Percentiles rank a stretch among this genome's conserved stretches.
Evolutionary conservation across 1,140 invertebrate genomes (phyloP).

Genomic region (Drosophila malerkotliana): DNA sequence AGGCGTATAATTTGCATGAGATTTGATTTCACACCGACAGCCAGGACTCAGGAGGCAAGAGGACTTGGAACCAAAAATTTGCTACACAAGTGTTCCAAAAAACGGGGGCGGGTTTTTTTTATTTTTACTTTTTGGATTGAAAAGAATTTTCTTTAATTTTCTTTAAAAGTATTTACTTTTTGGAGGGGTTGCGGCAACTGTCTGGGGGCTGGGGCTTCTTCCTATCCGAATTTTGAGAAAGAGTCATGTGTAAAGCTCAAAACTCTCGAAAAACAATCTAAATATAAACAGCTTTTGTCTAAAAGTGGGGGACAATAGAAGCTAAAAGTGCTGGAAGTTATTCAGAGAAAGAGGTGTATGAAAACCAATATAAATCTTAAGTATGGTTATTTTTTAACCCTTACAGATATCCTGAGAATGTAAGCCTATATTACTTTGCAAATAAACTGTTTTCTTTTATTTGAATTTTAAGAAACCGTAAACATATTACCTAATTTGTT

Average conservation of each 20-base stretch:
- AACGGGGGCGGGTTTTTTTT: background rate
- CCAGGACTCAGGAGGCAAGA: conserved; percentile 9
- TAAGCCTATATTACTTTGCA: too few relatives aligned
- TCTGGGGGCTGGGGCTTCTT: background rate
- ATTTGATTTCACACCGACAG: conserved; percentile 71
- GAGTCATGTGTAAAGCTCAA: background rate
- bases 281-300: background rate
- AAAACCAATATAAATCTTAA: too few relatives aligned
- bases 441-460: too few relatives aligned
- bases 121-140: background rate
- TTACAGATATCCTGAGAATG: too few relatives aligned
- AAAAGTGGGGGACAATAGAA: background rate
- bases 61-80: conserved; percentile 32
- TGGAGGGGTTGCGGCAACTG: background rate
- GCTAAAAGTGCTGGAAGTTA: too few relatives aligned
- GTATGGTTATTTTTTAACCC: too few relatives aligned
- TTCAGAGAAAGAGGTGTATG: too few relatives aligned
- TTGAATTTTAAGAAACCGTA: background rate
- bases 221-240: background rate
- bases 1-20: conserved; percentile 80
- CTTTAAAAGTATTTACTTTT: too few relatives aligned
- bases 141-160: too few relatives aligned
- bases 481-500: background rate
- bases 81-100: conserved; percentile 6
- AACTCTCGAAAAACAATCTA: background rate